Conservation (phyloP, 2,113 vertebrate species). For the Phyllostomus hastatus region DNA sequence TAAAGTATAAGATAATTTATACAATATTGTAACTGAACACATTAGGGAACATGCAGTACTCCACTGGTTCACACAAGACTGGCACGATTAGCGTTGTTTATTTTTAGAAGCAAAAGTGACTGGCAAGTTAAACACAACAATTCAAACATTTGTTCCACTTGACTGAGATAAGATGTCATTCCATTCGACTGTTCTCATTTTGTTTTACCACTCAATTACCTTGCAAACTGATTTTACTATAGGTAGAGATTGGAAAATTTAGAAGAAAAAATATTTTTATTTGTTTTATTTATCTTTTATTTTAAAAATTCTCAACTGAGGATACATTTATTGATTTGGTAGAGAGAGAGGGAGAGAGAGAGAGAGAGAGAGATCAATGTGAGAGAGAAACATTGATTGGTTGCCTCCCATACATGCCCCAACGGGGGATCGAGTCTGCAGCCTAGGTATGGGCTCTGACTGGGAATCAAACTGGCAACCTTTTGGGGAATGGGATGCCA, state of each 20-base stretch:
- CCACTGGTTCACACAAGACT: not conserved
- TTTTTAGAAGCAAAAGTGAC: slow-evolving; percentile 57
- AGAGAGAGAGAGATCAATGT: no score
- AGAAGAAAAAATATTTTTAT: not conserved
- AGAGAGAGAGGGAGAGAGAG: no score
- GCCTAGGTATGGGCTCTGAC: no score
- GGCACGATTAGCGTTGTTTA: not conserved
- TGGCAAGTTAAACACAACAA: not conserved
- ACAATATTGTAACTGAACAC: not conserved
- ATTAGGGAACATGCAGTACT: not conserved
- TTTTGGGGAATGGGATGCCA: no score
- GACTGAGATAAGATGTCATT: slow-evolving; percentile 20
- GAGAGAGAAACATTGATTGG: no score
- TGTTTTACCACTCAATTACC: not conserved
- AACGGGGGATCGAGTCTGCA: no score
- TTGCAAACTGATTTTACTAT: not conserved
- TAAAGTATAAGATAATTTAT: not conserved
- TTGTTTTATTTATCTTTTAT: no score
- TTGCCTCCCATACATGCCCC: no score
- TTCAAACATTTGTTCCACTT: slow-evolving; percentile 46
- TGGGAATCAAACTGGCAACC: no score
- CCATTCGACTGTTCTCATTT: not conserved
- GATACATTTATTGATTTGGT: no score
- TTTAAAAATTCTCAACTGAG: no score
- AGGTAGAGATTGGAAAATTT: not conserved